These are phyloP conservation scores for Drosophila nr. medialis DNA, from an alignment of 2,888 invertebrate genomes.

Conservation along the genomic window DNA sequence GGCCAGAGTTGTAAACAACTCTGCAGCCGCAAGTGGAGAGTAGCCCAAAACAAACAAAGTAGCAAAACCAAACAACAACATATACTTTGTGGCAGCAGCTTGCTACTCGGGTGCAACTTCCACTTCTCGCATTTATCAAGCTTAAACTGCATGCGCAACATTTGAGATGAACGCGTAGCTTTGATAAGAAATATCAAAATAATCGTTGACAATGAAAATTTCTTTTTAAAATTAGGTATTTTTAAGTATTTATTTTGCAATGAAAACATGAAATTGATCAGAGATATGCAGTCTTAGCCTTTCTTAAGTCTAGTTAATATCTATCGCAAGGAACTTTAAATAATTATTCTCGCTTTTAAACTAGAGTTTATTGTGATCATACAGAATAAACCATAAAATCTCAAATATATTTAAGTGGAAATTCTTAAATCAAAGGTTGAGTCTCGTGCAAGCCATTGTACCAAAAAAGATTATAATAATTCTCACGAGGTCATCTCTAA, in stretches of 20 bases:
- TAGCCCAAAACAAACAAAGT: constrained; percentile 60
- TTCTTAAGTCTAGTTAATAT: background rate
- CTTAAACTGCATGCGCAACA: constrained; percentile 12
- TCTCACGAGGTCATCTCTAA: constrained; percentile 12
- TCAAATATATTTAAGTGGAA: fast-evolving
- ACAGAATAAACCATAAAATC: background rate
- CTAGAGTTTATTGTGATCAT: background rate
- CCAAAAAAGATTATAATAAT: background rate
- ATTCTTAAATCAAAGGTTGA: background rate
- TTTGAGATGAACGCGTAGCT: constrained; percentile 4
- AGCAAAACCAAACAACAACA: constrained; percentile 30
- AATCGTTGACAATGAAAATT: background rate
- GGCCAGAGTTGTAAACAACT: constrained; percentile 66
- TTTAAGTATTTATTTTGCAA: background rate
- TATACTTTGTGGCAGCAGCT: constrained; percentile 43
- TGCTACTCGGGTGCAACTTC: constrained; percentile 62
- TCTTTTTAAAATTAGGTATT: background rate
- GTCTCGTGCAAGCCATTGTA: background rate
- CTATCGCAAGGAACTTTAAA: background rate
- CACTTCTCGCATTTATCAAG: constrained; percentile 37
- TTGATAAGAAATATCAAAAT: background rate
- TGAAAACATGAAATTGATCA: too few relatives aligned
- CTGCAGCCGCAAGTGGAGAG: constrained; percentile 74
- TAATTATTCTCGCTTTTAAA: background rate
- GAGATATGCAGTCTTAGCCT: background rate